Conservation (phyloP, 2,888 invertebrate genomes). For the Eurytoma adleriae region DNA sequence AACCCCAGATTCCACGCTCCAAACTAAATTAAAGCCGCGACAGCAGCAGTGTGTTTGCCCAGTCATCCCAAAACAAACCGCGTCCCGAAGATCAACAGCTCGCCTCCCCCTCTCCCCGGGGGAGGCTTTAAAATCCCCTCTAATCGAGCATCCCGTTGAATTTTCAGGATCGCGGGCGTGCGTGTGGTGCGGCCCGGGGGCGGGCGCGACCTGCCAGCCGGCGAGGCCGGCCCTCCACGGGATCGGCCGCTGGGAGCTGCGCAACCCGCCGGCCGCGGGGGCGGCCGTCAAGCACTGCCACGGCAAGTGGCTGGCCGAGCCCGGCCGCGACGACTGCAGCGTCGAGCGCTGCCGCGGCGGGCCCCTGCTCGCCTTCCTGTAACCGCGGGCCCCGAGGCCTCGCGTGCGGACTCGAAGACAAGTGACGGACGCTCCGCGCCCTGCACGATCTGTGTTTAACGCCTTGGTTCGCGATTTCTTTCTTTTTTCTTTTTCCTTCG, state of each 20-base stretch:
- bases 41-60: no score
- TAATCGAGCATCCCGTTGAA: neutral
- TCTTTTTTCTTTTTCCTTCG: no score
- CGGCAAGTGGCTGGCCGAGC: conserved; percentile 53
- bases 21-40: no score
- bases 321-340: conserved; percentile 12
- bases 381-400: neutral
- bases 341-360: conserved; percentile 10
- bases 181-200: conserved; percentile 39
- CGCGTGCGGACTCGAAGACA: no score
- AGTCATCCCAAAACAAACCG: no score
- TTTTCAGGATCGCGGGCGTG: conserved; percentile 52
- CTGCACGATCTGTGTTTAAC: no score
- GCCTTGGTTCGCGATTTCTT: no score
- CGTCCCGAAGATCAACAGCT: no score
- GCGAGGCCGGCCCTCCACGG: conserved; percentile 41
- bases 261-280: neutral
- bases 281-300: conserved; percentile 47
- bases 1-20: no score
- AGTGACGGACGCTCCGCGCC: neutral
- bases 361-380: conserved; percentile 48
- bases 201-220: conserved; percentile 24
- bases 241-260: conserved; percentile 55
- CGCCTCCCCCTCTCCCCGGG: neutral
- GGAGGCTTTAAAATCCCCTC: neutral